These are phyloP conservation scores for Hydrochoerus hydrochaeris DNA, from an alignment of 2,113 vertebrate genomes.

Conservation along the genomic window DNA sequence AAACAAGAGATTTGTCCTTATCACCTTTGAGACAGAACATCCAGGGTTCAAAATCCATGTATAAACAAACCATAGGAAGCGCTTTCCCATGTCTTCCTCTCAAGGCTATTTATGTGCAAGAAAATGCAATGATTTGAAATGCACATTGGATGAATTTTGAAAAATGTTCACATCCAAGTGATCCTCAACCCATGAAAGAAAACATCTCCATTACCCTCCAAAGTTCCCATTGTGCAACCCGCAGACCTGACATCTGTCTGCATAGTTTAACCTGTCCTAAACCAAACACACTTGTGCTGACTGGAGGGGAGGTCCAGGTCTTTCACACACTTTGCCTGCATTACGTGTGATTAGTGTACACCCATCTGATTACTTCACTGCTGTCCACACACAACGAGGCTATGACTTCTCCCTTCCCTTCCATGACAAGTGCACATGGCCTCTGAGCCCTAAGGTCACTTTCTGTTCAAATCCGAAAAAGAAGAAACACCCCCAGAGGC, in stretches of 20 bases:
- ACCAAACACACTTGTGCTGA: not conserved
- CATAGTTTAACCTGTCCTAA: not conserved
- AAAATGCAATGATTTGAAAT: slow-evolving; percentile 7
- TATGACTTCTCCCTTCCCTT: not conserved
- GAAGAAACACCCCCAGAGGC: not conserved
- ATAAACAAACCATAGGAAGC: not conserved
- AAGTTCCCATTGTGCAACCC: not conserved
- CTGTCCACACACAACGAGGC: too few species aligned
- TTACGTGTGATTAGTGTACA: not conserved
- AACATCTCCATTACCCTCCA: not conserved
- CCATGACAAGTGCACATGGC: not conserved
- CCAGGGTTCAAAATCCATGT: not conserved
- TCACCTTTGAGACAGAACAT: not conserved
- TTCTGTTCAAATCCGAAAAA: slow-evolving; percentile 38
- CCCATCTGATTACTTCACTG: not conserved
- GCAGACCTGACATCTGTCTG: not conserved
- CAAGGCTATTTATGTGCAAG: not conserved
- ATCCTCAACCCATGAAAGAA: not conserved
- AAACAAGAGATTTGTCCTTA: not conserved
- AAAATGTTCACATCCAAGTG: not conserved
- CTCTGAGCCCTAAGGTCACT: not conserved
- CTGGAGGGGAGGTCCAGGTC: not conserved
- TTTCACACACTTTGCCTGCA: not conserved
- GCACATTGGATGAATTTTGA: not conserved
- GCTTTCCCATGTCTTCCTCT: not conserved